Evolutionary conservation across 2,888 invertebrate species (phyloP).

Genomic region (Temnothorax ravouxi): DNA sequence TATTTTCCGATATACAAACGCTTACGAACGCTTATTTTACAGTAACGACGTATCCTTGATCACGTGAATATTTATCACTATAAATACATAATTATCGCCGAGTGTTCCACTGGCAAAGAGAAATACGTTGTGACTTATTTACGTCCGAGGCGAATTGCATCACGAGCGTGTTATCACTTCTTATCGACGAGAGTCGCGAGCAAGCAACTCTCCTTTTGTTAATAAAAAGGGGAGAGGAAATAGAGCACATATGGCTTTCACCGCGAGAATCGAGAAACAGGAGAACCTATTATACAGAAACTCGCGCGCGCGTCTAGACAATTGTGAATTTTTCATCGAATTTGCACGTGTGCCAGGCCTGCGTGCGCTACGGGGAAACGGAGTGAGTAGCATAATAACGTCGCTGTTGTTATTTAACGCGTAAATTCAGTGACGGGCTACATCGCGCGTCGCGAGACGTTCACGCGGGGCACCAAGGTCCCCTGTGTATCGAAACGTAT

Average conservation of each 20-base stretch:
- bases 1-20: neutral
- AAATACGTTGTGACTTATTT: conserved; percentile 45
- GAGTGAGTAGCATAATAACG: conserved; percentile 16
- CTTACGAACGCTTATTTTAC: neutral
- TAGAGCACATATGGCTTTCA: neutral
- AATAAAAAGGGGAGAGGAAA: neutral
- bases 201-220: neutral
- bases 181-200: neutral
- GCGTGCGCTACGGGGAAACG: neutral
- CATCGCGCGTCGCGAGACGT: neutral
- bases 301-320: neutral
- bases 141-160: conserved; percentile 49
- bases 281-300: neutral
- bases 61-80: neutral
- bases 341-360: neutral
- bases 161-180: conserved; percentile 23
- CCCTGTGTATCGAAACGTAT: neutral
- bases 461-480: neutral
- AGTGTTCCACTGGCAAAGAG: neutral
- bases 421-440: conserved; percentile 15
- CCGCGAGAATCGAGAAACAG: neutral
- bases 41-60: neutral
- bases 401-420: conserved; percentile 28
- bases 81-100: neutral
- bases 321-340: conserved; percentile 2